Conservation (phyloP, 2,113 vertebrate genomes). For the Athene cunicularia region DNA sequence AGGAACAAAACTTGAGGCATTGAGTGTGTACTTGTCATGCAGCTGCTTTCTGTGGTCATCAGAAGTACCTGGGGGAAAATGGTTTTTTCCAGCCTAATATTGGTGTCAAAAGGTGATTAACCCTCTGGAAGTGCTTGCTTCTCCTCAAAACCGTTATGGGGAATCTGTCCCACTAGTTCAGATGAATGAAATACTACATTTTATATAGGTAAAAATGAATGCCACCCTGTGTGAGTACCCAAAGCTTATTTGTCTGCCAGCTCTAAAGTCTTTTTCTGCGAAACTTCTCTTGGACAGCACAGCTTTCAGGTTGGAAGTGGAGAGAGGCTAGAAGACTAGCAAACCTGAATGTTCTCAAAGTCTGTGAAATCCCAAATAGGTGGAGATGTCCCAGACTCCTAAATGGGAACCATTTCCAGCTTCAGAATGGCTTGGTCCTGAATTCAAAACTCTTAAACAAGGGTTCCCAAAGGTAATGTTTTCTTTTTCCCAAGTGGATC, state of each 20-base stretch:
- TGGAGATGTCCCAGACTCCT: neutral
- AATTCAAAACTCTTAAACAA: neutral
- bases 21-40: neutral
- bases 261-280: neutral
- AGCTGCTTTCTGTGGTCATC: neutral
- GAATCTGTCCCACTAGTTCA: neutral
- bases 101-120: neutral
- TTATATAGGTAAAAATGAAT: neutral
- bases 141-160: neutral
- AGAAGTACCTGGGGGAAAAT: neutral
- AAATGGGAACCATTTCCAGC: neutral
- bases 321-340: neutral
- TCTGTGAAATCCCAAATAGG: neutral
- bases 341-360: neutral
- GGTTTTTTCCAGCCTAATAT: neutral
- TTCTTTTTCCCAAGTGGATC: neutral
- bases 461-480: neutral
- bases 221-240: neutral
- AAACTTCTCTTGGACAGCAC: neutral
- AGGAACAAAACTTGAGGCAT: neutral
- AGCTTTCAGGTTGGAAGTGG: neutral
- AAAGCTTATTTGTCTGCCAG: neutral
- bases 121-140: neutral
- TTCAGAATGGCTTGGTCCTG: neutral
- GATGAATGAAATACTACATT: neutral